Conservation (phyloP, 2,113 vertebrate species). For the Hyperopisus bebe region DNA sequence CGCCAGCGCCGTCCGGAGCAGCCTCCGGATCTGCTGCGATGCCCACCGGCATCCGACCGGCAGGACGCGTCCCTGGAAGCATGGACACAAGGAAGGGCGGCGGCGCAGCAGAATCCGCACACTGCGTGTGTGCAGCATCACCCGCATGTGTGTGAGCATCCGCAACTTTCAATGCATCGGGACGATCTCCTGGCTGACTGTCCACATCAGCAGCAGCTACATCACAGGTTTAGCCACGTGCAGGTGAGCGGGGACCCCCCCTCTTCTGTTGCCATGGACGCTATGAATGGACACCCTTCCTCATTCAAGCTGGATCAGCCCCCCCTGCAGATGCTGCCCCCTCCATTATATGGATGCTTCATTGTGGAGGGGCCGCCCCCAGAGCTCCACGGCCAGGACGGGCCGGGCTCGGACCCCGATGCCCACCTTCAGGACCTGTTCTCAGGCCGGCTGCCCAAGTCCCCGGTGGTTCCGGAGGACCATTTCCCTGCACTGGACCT, state of each 20-base stretch:
- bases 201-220: constrained; percentile 55
- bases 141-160: constrained; percentile 29
- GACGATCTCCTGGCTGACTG: no score
- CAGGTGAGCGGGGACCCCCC: constrained; percentile 58
- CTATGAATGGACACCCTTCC: constrained; percentile 45
- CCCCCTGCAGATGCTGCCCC: background rate
- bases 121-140: constrained; percentile 5
- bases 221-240: constrained; percentile 65
- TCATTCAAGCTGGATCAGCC: constrained; percentile 46
- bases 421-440: constrained; percentile 35
- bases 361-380: constrained; percentile 41
- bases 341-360: constrained; percentile 42
- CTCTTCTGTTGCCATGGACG: constrained; percentile 37
- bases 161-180: background rate
- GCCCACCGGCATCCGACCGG: background rate
- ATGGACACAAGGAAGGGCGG: background rate
- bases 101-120: background rate
- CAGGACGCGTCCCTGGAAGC: background rate
- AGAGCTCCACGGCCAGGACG: constrained; percentile 46
- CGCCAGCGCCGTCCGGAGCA: background rate
- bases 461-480: constrained; percentile 48
- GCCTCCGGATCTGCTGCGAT: constrained; percentile 16
- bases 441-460: constrained; percentile 46
- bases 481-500: constrained; percentile 52
- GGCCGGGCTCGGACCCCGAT: background rate